Conservation (phyloP, 2,113 vertebrate species). For the Argyrosomus japonicus region DNA sequence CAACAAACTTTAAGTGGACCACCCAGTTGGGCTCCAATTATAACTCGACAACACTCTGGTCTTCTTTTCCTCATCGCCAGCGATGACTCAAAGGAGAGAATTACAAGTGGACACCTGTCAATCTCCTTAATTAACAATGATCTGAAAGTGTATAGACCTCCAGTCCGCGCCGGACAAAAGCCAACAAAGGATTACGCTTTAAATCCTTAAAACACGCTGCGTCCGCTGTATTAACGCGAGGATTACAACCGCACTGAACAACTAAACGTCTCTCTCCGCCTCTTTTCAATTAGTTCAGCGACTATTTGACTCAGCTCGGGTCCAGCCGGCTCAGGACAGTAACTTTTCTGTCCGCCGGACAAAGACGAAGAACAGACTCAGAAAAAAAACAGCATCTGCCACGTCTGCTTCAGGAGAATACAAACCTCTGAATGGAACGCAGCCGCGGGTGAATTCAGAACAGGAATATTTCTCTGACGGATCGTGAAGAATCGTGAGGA, state of each 20-base stretch:
- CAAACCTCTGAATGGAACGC: neutral
- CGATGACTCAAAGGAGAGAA: constrained; percentile 75
- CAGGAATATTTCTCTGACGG: too few species aligned
- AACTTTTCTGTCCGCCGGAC: constrained; percentile 31
- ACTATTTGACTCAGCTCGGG: constrained; percentile 63
- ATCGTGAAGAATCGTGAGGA: too few species aligned
- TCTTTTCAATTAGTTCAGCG: constrained; percentile 66
- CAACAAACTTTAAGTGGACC: constrained; percentile 79
- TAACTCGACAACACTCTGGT: constrained; percentile 61
- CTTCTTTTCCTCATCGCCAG: constrained; percentile 62
- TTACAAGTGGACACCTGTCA: constrained; percentile 84
- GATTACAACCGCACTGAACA: constrained; percentile 76
- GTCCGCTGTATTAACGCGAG: constrained; percentile 70
- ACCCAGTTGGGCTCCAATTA: constrained; percentile 85
- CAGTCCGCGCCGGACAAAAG: constrained; percentile 68
- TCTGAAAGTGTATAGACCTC: constrained; percentile 78
- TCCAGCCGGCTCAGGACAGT: constrained; percentile 25
- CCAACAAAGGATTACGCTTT: constrained; percentile 77
- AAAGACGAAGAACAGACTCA: neutral
- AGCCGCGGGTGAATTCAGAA: neutral
- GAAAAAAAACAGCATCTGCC: neutral
- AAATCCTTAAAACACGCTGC: constrained; percentile 72
- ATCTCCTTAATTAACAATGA: constrained; percentile 82
- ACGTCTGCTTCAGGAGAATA: neutral
- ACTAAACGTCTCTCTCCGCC: constrained; percentile 70